These are phyloP conservation scores for Rostratula benghalensis DNA, from an alignment of 2,113 vertebrate genomes.

Conservation along the genomic window DNA sequence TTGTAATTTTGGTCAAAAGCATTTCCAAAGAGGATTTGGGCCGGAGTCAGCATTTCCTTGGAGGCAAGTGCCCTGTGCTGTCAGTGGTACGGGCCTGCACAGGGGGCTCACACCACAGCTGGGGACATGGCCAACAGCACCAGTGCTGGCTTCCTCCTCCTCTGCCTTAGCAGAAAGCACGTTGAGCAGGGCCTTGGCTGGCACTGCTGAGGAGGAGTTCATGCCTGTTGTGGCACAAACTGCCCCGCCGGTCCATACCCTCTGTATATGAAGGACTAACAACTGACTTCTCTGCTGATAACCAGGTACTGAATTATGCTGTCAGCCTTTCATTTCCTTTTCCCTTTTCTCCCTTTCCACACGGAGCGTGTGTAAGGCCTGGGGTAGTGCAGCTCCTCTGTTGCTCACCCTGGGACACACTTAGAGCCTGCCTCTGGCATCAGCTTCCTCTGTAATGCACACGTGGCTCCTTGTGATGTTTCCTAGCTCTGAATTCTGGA, in stretches of 20 bases:
- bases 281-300: background rate
- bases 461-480: background rate
- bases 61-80: background rate
- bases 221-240: background rate
- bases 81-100: background rate
- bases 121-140: background rate
- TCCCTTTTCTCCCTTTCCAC: too few relatives aligned
- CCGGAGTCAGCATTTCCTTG: background rate
- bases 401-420: background rate
- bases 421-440: background rate
- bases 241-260: background rate
- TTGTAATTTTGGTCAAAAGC: background rate
- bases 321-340: background rate
- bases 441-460: background rate
- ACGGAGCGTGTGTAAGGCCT: too few relatives aligned
- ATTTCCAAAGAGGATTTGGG: background rate
- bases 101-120: background rate
- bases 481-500: background rate
- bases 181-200: background rate
- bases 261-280: background rate
- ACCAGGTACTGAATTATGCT: background rate
- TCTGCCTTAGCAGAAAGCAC: background rate
- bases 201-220: background rate
- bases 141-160: background rate
- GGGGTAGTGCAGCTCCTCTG: background rate